A percentile compares a stretch with the other conserved stretches of the same genome.
phyloP scores from a whole-genome alignment of 1,140 invertebrate species.

The Vollenhovia emeryi region DNA sequence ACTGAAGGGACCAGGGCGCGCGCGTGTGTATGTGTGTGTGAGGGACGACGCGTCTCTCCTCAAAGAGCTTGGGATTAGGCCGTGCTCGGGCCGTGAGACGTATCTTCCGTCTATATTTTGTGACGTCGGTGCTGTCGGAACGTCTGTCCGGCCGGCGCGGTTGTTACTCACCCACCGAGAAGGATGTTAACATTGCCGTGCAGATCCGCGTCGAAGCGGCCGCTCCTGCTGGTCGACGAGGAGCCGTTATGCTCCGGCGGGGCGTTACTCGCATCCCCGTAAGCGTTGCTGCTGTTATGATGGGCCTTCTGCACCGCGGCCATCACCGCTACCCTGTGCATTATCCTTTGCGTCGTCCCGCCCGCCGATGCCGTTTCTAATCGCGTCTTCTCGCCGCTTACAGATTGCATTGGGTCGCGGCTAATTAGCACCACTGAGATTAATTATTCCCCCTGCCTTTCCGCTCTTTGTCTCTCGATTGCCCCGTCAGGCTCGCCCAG shows the following conservation, averaged over 20 bases:
- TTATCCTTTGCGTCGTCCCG: slow-evolving; percentile 9
- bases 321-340: slow-evolving; percentile 46
- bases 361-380: not conserved
- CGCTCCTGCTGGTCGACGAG: slow-evolving; percentile 78
- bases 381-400: not conserved
- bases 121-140: not conserved
- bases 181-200: slow-evolving; percentile 88
- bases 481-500: not conserved
- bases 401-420: slow-evolving; percentile 5
- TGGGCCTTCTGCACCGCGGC: slow-evolving; percentile 16
- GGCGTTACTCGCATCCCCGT: slow-evolving; percentile 60
- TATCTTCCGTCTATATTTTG: not conserved
- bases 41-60: not conserved
- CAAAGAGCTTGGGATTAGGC: not conserved
- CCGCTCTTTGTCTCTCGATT: not conserved
- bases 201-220: slow-evolving; percentile 79
- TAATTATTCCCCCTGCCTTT: not conserved
- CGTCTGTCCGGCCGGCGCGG: not conserved
- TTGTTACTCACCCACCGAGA: slow-evolving; percentile 86
- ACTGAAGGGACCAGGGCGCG: not conserved
- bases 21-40: too few species aligned
- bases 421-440: slow-evolving; percentile 9
- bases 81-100: not conserved
- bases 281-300: slow-evolving; percentile 47
- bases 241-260: slow-evolving; percentile 69